These are phyloP conservation scores for Meghimatium bilineatum DNA, from an alignment of 2,888 invertebrate species.

Conservation along the genomic window DNA sequence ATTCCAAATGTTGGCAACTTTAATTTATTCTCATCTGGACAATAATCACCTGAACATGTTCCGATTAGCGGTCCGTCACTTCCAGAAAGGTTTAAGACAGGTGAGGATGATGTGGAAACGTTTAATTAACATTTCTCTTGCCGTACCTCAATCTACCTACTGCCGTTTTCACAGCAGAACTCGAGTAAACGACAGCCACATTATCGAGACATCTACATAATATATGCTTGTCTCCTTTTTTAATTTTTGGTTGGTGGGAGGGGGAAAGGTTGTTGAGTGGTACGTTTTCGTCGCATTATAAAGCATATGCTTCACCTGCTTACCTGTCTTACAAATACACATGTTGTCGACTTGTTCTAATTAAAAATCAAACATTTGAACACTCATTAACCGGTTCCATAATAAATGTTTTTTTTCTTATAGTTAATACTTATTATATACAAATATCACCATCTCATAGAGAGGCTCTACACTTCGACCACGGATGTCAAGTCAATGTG, in stretches of 20 bases:
- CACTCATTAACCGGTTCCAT: too few species aligned
- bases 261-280: background rate
- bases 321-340: background rate
- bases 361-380: too few species aligned
- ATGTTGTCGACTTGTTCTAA: background rate
- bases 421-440: too few species aligned
- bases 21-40: background rate
- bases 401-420: too few species aligned
- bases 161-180: background rate
- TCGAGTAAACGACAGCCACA: background rate
- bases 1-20: too few species aligned
- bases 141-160: background rate
- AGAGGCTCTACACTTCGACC: too few species aligned
- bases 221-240: too few species aligned
- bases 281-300: background rate
- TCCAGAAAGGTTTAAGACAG: background rate
- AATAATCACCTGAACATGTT: background rate
- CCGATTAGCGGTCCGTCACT: background rate
- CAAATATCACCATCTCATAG: too few species aligned
- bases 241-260: too few species aligned
- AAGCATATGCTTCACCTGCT: background rate
- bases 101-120: background rate
- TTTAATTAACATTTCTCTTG: background rate
- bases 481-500: too few species aligned
- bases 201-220: background rate